Percentiles rank a stretch among this genome's conserved stretches.
Evolutionary conservation across 64 coral and sea anemone species (phyloP).

Genomic region (Porites lutea): DNA sequence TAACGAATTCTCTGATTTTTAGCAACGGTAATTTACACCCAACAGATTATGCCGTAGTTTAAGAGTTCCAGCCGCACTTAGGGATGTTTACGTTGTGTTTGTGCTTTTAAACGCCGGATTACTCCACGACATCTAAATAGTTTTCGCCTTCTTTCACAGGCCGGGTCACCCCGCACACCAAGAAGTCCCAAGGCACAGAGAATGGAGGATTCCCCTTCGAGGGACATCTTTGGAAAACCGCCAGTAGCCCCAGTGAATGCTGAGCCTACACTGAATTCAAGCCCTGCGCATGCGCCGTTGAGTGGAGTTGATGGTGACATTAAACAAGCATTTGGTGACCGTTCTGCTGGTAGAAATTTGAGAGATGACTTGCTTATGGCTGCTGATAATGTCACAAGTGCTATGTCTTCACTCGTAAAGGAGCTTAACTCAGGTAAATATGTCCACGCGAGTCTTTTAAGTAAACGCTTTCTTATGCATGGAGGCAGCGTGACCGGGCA

Average conservation of each 20-base stretch:
- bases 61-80: too few relatives aligned
- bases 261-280: conserved; percentile 53
- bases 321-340: conserved; percentile 91
- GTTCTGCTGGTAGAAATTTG: conserved; percentile 70
- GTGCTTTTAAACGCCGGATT: too few relatives aligned
- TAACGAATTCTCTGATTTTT: too few relatives aligned
- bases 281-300: conserved; percentile 65
- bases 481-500: too few relatives aligned
- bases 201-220: conserved; percentile 50
- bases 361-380: conserved; percentile 90
- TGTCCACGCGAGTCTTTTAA: background rate
- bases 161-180: conserved; percentile 81
- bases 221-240: conserved; percentile 57
- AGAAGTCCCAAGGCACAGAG: conserved; percentile 69
- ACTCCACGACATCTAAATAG: background rate
- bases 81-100: too few relatives aligned
- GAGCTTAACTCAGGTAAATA: conserved; percentile 94
- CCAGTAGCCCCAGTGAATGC: conserved; percentile 40
- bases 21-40: too few relatives aligned
- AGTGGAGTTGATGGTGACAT: conserved; percentile 93
- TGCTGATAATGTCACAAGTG: conserved; percentile 95
- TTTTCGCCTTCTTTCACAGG: conserved; percentile 48
- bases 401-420: conserved; percentile 95
- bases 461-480: too few relatives aligned
- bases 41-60: too few relatives aligned